Evolutionary conservation across 2,113 vertebrate species (phyloP).

Genomic region (Acinonyx jubatus): DNA sequence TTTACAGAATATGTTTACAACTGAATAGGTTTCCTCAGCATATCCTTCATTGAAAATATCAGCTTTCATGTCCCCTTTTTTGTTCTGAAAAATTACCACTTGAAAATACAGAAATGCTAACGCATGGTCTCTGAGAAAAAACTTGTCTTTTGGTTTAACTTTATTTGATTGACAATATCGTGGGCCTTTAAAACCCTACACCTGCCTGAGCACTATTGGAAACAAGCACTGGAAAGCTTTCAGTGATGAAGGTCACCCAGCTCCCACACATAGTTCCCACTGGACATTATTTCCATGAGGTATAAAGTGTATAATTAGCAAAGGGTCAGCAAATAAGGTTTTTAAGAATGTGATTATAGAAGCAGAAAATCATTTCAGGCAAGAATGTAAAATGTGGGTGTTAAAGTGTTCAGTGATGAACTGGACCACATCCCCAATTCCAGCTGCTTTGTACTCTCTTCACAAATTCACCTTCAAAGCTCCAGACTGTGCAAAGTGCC

Average conservation of each 20-base stretch:
- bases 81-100: slow-evolving; percentile 9
- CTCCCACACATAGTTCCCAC: slow-evolving; percentile 64
- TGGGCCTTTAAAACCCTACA: background rate
- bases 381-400: slow-evolving; percentile 19
- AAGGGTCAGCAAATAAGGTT: slow-evolving; percentile 60
- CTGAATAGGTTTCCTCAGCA: background rate
- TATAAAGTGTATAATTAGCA: slow-evolving; percentile 80
- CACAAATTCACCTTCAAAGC: background rate
- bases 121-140: background rate
- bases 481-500: background rate
- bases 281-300: slow-evolving; percentile 84
- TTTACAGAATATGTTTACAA: background rate
- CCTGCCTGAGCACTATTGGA: slow-evolving; percentile 50
- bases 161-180: background rate
- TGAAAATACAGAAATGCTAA: background rate
- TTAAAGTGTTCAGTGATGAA: background rate
- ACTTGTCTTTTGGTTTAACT: background rate
- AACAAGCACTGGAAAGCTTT: slow-evolving; percentile 72
- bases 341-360: slow-evolving; percentile 48
- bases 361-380: slow-evolving; percentile 50
- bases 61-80: background rate
- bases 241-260: slow-evolving; percentile 81
- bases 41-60: slow-evolving; percentile 6
- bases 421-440: no score
- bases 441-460: background rate